These are phyloP conservation scores for Synodontis membranacea DNA, from an alignment of 2,113 vertebrate genomes.

Conservation along the genomic window DNA sequence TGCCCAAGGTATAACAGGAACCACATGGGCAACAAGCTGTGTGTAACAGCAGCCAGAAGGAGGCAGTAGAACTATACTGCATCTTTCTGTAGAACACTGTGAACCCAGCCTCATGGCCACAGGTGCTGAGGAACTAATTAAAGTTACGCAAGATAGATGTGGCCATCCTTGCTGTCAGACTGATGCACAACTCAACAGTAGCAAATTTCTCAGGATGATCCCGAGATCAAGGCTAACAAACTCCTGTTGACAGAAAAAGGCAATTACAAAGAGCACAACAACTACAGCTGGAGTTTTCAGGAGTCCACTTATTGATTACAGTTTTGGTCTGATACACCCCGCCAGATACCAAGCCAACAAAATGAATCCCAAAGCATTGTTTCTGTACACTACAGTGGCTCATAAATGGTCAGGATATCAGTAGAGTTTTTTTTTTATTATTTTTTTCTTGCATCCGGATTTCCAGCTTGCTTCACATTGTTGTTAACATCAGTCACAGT, in stretches of 20 bases:
- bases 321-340: neutral
- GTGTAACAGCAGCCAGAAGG: slow-evolving; percentile 53
- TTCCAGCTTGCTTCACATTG: neutral
- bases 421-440: too few relatives aligned
- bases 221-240: slow-evolving; percentile 39
- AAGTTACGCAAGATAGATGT: slow-evolving; percentile 51
- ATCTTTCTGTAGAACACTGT: neutral
- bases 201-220: slow-evolving; percentile 26
- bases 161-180: slow-evolving; percentile 55
- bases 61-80: slow-evolving; percentile 59
- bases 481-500: neutral
- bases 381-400: neutral
- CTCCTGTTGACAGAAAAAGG: neutral
- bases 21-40: neutral
- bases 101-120: slow-evolving; percentile 51
- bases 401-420: neutral
- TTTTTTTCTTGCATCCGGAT: neutral
- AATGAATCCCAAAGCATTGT: neutral
- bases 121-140: slow-evolving; percentile 44
- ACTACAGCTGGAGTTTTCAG: neutral
- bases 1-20: neutral
- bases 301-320: neutral
- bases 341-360: neutral
- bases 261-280: neutral
- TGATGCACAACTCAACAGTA: slow-evolving; percentile 30